Base-by-base conservation (phyloP, 2,113 vertebrate species). In the Polypterus senegalus region DNA sequence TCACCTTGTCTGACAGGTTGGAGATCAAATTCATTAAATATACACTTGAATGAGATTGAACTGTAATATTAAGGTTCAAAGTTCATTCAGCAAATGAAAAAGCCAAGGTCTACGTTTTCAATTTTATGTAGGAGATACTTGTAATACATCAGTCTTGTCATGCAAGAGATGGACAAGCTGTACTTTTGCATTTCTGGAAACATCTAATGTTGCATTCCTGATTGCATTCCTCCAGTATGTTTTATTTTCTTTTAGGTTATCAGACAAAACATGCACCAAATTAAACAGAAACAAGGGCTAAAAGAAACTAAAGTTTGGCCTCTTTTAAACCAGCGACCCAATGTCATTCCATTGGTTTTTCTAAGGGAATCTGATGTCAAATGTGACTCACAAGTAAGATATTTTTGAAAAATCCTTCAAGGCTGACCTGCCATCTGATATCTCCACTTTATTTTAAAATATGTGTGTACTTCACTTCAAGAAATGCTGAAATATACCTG, bases 271-370 rank as follows among this genome's bases (percentile, higher is more conserved):
- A 63, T 48, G 46, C 58, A 61, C 8, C 67, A 69, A 61, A 69
- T 70, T 3, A 66, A 70, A 11, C 70, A 70, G 9, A 61, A 63
- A 65, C 43, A 44, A 55, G 61, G 63, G 8, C 11, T 69, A 53
- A 71, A 66, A 66, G 64, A 71, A 51, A 69, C 64, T 45, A 61
- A 51, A 61, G 60, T 60, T 61, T 71, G 66, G 64, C 61, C 67
- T 61, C 2, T 64, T 54, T 5, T 66, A 54, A 65, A 61, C 46
- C 54, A 5, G 45, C 47, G 48, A 47, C n/a, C 10, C 47, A 47
- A 60, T 60, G 49, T 49, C 7, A 52, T 52, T 52, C 49, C 49
- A 6, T 52, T 52, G 49, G 49, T 52, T 52, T 69, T 65, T 63
- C 70, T 60, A 62, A 67, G 65, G 5, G 63, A 63, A 66, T 67